A percentile compares a stretch with the other conserved stretches of the same genome.
Evolutionary conservation across 1,140 invertebrate genomes (phyloP).

Genomic region (Calephelis nemesis): DNA sequence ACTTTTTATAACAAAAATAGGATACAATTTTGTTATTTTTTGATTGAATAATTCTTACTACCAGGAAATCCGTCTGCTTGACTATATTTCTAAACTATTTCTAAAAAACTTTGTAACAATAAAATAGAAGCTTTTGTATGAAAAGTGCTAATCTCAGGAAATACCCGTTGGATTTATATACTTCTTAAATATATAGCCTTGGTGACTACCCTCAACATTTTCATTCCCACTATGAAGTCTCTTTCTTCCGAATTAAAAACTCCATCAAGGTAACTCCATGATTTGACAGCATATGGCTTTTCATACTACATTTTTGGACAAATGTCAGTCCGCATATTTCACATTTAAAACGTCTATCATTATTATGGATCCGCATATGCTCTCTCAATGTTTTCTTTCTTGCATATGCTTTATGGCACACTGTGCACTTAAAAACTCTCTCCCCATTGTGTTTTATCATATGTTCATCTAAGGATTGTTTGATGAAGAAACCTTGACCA

Average conservation of each 20-base stretch:
- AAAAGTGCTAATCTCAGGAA: too few relatives aligned
- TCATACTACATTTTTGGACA: slow-evolving; percentile 63
- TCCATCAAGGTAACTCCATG: slow-evolving; percentile 59
- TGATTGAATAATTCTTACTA: too few relatives aligned
- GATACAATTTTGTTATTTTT: too few relatives aligned
- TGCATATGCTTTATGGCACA: slow-evolving; percentile 74
- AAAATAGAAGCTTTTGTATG: too few relatives aligned
- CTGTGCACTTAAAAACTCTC: slow-evolving; percentile 56
- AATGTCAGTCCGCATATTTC: slow-evolving; percentile 67
- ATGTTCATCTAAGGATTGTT: slow-evolving; percentile 58
- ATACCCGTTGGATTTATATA: too few relatives aligned
- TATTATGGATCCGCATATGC: slow-evolving; percentile 75
- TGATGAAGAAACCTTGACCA: slow-evolving; percentile 60
- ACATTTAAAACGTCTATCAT: slow-evolving; percentile 66
- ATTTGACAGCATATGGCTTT: slow-evolving; percentile 62
- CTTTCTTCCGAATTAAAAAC: slow-evolving; percentile 37
- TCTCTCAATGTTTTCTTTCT: slow-evolving; percentile 78
- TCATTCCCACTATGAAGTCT: neutral
- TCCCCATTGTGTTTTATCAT: slow-evolving; percentile 65
- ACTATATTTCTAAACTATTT: too few relatives aligned
- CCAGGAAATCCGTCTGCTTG: too few relatives aligned
- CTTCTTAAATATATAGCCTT: too few relatives aligned
- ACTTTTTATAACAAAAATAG: too few relatives aligned
- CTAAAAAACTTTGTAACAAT: too few relatives aligned
- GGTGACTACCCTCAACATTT: neutral